Percentiles rank a stretch among this genome's conserved stretches.
Conservation (phyloP, 1,140 invertebrate species). For the Cyrtorhinus lividipennis region DNA sequence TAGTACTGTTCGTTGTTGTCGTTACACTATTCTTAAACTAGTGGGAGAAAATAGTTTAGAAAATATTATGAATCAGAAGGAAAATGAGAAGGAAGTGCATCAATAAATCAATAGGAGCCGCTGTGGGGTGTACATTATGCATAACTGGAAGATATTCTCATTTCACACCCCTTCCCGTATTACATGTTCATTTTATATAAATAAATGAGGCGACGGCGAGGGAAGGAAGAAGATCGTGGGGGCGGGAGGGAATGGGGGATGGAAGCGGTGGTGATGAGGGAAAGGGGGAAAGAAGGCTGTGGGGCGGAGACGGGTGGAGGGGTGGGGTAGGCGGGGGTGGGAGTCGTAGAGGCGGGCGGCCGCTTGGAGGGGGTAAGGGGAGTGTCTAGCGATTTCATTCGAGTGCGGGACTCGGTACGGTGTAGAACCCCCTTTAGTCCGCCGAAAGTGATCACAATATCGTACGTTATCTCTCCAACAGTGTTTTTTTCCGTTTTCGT, state of each 20-base stretch:
- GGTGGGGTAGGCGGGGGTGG: constrained; percentile 2
- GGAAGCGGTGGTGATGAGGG: constrained; percentile 8
- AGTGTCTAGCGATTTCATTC: constrained; percentile 14
- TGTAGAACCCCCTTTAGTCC: not conserved
- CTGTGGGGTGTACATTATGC: constrained; percentile 23
- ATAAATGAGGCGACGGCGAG: constrained; percentile 20
- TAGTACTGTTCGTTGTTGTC: no score
- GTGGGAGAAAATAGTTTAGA: no score
- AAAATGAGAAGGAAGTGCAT: no score
- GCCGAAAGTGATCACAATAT: no score
- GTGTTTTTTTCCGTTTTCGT: no score
- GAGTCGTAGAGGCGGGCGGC: constrained; percentile 12
- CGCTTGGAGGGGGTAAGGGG: constrained; percentile 15
- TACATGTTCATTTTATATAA: constrained; percentile 27
- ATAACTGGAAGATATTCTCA: constrained; percentile 25
- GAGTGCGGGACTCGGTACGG: constrained; percentile 15
- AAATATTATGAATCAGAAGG: no score
- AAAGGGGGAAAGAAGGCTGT: constrained; percentile 12
- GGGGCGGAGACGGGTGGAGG: not conserved
- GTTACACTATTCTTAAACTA: no score
- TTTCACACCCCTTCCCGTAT: constrained; percentile 27
- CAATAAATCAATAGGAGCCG: constrained; percentile 19
- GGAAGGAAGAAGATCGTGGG: constrained; percentile 6
- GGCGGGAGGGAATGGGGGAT: constrained; percentile 6
- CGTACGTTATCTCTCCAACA: no score